Base-by-base conservation (phyloP, 2,888 invertebrate genomes). In the Phaonia tiefii region DNA sequence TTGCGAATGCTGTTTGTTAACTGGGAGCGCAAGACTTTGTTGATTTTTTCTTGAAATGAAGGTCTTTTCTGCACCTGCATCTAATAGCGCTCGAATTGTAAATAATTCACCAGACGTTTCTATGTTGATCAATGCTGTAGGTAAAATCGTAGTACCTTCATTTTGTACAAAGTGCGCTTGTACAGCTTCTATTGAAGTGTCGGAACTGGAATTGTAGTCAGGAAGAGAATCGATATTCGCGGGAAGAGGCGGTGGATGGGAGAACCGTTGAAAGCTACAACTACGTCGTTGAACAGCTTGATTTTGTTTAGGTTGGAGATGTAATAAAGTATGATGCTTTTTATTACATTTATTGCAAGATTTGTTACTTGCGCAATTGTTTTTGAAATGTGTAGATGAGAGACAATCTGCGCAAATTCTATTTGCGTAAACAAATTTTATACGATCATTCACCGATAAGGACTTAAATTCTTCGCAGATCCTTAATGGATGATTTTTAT, bases 391-490 rank as follows among this genome's bases (percentile, higher is more conserved):
- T 22, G n/a, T 31, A 3, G 11, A 7, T 17, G 63, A 60, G 5
- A 72, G 39, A 49, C 60, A 72, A 20, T 72, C 63, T 20, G 37
- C 17, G 11, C 74, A 66, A 25, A 5, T 11, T 63, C 63, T 72
- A 17, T 73, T 73, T 1, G 39, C 22, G 13, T 63, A 63, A 1
- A 65, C 65, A 25, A 26, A 73, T 11, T 73, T 73, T n/a, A 65
- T 54, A 11, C 73, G 13, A 15, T 73, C 73, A 5, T 39, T 15
- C 3, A 54, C n/a, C 15, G 73, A 7, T 17, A 73, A 63, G 0
- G 26, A n/a, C n/a, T 73, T 74, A 17, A 73, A 73, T 42, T 63
- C 25, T 25, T 73, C 63, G 31, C 54, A 73, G 5, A 13, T 37
- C 11, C 8, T 39, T 3, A 73, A 17, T 1, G 63, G 10, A 26